A percentile compares a stretch with the other conserved stretches of the same genome.
Conservation (phyloP, 2,113 vertebrate species). For the Physeter macrocephalus region DNA sequence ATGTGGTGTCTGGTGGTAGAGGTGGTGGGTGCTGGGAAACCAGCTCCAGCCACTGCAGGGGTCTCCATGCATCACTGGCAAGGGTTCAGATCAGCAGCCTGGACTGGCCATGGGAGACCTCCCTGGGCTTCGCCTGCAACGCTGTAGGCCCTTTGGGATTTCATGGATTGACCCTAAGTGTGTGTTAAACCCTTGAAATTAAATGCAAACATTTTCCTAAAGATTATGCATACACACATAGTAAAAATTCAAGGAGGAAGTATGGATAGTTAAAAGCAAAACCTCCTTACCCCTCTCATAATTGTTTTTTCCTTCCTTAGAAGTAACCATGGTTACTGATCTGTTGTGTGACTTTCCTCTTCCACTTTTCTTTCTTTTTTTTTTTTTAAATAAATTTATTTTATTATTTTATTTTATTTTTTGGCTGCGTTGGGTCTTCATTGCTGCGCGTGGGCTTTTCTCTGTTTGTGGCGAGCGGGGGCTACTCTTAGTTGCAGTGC, state of each 20-base stretch:
- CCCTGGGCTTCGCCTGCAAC: not conserved
- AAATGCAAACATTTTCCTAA: not conserved
- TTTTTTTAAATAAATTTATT: too few relatives aligned
- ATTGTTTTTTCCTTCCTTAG: not conserved
- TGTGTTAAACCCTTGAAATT: not conserved
- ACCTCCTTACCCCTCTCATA: not conserved
- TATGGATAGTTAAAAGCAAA: constrained; percentile 17
- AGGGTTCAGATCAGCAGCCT: not conserved
- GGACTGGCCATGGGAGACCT: not conserved
- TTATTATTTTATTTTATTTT: too few relatives aligned
- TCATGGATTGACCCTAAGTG: not conserved
- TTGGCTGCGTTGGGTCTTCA: too few relatives aligned
- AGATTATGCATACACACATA: not conserved
- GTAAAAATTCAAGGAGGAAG: not conserved
- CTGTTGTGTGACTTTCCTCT: constrained; percentile 34
- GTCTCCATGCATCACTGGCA: accelerated
- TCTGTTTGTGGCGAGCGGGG: too few relatives aligned
- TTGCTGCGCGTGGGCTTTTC: too few relatives aligned
- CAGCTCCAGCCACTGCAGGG: not conserved
- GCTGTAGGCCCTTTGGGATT: not conserved
- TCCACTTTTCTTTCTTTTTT: not conserved
- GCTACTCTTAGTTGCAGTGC: too few relatives aligned
- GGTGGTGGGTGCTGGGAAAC: constrained; percentile 74
- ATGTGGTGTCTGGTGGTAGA: constrained; percentile 80
- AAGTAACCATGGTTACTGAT: constrained; percentile 49